Percentiles rank a stretch among this genome's conserved stretches.
phyloP scores from a whole-genome alignment of 2,888 invertebrate genomes.

The Plebejus argus region DNA sequence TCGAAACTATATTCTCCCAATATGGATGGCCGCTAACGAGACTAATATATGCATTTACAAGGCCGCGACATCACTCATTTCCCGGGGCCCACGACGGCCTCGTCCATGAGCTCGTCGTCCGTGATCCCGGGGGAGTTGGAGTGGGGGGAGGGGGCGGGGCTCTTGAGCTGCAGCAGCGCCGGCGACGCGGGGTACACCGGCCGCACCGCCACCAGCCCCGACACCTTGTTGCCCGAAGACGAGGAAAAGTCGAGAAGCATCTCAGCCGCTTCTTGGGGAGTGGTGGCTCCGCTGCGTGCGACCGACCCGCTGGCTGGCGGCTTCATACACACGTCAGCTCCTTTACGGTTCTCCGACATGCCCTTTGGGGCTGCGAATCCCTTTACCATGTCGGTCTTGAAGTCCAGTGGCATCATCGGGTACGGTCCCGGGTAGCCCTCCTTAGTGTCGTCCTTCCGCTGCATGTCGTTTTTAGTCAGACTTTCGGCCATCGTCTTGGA shows the following conservation, averaged over 20 bases:
- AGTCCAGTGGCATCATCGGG: constrained; percentile 70
- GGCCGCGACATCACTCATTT: constrained; percentile 74
- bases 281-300: constrained; percentile 69
- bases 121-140: constrained; percentile 90
- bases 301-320: constrained; percentile 70
- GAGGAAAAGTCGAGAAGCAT: constrained; percentile 85
- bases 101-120: constrained; percentile 95
- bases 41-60: neutral
- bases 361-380: constrained; percentile 73
- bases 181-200: constrained; percentile 83
- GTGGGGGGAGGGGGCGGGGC: constrained; percentile 86
- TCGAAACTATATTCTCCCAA: constrained; percentile 24
- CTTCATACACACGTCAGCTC: constrained; percentile 73
- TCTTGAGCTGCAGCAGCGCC: constrained; percentile 87
- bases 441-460: constrained; percentile 70
- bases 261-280: constrained; percentile 83
- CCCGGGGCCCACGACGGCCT: constrained; percentile 89
- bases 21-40: neutral
- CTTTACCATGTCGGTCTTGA: constrained; percentile 73
- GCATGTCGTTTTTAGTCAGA: constrained; percentile 62
- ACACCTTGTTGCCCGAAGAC: constrained; percentile 79
- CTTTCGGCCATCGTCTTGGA: constrained; percentile 67
- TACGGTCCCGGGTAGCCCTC: constrained; percentile 60
- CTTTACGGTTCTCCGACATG: constrained; percentile 70
- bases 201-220: constrained; percentile 78